A percentile compares a stretch with the other conserved stretches of the same genome.
Evolutionary conservation across 2,113 vertebrate genomes (phyloP).

Genomic region (Numenius arquata): DNA sequence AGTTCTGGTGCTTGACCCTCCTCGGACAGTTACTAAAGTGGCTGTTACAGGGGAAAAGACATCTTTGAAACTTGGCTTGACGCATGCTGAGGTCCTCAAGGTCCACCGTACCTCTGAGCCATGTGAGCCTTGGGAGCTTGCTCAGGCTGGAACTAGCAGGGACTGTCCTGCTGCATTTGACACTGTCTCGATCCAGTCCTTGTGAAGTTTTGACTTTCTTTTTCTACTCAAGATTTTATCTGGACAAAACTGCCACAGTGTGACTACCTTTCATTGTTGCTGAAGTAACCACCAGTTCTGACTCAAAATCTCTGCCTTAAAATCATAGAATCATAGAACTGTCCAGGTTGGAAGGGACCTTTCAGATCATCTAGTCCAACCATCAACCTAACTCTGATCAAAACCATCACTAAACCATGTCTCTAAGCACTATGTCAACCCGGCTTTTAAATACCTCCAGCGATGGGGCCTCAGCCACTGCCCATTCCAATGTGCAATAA

Average conservation of each 20-base stretch:
- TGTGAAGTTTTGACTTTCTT: background rate
- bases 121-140: background rate
- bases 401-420: no score
- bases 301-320: background rate
- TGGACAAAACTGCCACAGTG: background rate
- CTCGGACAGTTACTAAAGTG: background rate
- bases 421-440: no score
- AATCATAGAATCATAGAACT: background rate
- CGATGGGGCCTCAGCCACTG: no score
- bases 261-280: background rate
- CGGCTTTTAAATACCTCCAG: no score
- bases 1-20: background rate
- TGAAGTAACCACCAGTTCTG: background rate
- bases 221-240: background rate
- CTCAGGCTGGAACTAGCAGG: background rate
- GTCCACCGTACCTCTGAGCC: background rate
- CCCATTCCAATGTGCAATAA: no score
- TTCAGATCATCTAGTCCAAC: no score
- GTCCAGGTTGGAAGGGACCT: no score
- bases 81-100: background rate
- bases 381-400: no score
- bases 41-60: background rate
- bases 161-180: background rate
- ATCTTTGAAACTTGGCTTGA: background rate
- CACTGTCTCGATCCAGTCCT: background rate